Conservation (phyloP, 2,888 invertebrate genomes). For the Drosophila siamana region DNA sequence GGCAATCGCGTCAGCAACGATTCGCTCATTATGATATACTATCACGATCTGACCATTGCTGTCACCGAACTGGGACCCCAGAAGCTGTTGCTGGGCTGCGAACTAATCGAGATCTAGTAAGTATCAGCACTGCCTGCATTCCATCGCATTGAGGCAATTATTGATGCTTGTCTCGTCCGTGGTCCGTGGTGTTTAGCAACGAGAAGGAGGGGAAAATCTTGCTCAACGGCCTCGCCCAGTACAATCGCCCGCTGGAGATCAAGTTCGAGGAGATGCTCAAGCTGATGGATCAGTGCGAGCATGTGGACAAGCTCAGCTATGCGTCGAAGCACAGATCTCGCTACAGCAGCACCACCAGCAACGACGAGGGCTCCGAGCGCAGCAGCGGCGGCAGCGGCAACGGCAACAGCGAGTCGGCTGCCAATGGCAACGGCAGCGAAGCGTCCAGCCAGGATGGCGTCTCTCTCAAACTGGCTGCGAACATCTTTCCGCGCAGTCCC, state of each 20-base stretch:
- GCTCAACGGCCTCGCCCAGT: constrained; percentile 88
- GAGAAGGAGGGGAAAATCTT: constrained; percentile 89
- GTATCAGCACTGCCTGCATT: constrained; percentile 78
- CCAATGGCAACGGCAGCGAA: constrained; percentile 23
- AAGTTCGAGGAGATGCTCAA: constrained; percentile 91
- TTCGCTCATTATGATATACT: constrained; percentile 91
- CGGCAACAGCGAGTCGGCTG: constrained; percentile 73
- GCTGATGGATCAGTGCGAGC: constrained; percentile 92
- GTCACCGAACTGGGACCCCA: constrained; percentile 91
- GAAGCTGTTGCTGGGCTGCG: constrained; percentile 91
- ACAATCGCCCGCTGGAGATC: constrained; percentile 89
- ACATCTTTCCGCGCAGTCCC: constrained; percentile 88
- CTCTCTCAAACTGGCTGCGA: constrained; percentile 80
- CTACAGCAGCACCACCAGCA: constrained; percentile 70
- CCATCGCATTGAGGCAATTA: constrained; percentile 25
- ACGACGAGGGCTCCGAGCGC: constrained; percentile 42
- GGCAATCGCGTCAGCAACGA: constrained; percentile 89
- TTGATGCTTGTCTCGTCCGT: constrained; percentile 33
- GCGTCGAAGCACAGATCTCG: constrained; percentile 61
- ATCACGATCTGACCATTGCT: constrained; percentile 93
- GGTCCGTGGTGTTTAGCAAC: constrained; percentile 86
- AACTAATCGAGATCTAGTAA: constrained; percentile 95
- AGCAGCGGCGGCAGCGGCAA: constrained; percentile 80
- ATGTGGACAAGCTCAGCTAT: constrained; percentile 86
- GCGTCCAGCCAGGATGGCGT: constrained; percentile 56